Conservation (phyloP, 1,140 invertebrate species). For the Solenopsis invicta region DNA sequence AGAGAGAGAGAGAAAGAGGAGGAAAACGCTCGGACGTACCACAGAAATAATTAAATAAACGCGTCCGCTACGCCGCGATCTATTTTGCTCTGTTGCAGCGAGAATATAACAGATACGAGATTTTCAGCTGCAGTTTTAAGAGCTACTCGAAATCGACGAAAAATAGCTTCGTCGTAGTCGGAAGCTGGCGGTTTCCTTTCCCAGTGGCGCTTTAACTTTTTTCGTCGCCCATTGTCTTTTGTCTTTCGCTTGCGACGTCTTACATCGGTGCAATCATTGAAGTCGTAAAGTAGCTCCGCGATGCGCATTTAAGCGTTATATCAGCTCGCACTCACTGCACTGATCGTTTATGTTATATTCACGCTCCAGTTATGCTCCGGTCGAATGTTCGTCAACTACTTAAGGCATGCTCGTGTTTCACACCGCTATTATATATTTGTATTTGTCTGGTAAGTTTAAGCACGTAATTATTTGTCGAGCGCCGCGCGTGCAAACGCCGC, state of each 20-base stretch:
- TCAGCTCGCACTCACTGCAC: neutral
- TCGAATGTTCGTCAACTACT: neutral
- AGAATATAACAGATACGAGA: neutral
- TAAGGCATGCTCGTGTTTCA: neutral
- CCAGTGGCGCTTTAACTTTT: neutral
- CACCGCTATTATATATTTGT: neutral
- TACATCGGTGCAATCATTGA: constrained; percentile 2
- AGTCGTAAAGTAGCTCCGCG: neutral
- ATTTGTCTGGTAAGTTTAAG: neutral
- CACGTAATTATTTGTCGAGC: constrained; percentile 12
- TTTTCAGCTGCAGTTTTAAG: constrained; percentile 29
- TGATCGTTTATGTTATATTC: constrained; percentile 24
- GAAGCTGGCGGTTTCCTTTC: neutral
- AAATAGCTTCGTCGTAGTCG: constrained; percentile 2
- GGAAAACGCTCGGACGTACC: neutral
- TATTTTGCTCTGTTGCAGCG: neutral
- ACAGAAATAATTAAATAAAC: constrained; percentile 52
- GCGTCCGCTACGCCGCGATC: neutral
- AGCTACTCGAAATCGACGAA: neutral
- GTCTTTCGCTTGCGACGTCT: constrained; percentile 15
- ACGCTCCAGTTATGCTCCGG: neutral
- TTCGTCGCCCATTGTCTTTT: neutral
- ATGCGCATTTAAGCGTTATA: neutral
- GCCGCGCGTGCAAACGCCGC: neutral
- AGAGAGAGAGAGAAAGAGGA: neutral